Conservation (phyloP, 2,113 vertebrate species). For the Austrofundulus limnaeus region DNA sequence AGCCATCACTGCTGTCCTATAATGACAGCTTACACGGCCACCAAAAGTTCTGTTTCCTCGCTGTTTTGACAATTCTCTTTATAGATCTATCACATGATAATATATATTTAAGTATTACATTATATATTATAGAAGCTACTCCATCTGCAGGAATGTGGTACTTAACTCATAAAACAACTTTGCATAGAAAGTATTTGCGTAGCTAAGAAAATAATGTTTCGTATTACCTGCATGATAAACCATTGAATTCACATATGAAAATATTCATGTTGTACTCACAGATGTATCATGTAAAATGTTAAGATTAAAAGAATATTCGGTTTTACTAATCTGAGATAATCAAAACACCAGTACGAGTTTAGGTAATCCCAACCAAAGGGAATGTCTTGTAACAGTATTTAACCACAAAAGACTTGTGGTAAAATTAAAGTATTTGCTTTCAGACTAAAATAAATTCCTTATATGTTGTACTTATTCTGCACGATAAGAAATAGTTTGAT, state of each 20-base stretch:
- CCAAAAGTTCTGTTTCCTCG: slow-evolving; percentile 12
- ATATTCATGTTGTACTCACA: slow-evolving; percentile 46
- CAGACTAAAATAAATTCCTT: slow-evolving; percentile 49
- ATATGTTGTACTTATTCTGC: slow-evolving; percentile 50
- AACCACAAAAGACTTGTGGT: slow-evolving; percentile 67
- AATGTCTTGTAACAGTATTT: slow-evolving; percentile 45
- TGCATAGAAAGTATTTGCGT: slow-evolving; percentile 76
- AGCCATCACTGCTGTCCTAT: slow-evolving; percentile 19
- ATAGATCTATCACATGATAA: slow-evolving; percentile 51
- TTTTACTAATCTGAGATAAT: slow-evolving; percentile 18
- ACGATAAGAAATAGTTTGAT: slow-evolving; percentile 69
- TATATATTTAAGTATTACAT: slow-evolving; percentile 49
- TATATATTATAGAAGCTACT: slow-evolving; percentile 41
- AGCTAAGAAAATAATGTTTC: slow-evolving; percentile 63
- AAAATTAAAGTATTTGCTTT: slow-evolving; percentile 50
- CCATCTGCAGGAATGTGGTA: slow-evolving; percentile 57
- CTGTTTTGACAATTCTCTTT: slow-evolving; percentile 11
- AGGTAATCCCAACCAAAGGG: slow-evolving; percentile 25
- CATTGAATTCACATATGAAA: slow-evolving; percentile 49
- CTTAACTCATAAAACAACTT: slow-evolving; percentile 56
- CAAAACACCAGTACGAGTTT: slow-evolving; percentile 25
- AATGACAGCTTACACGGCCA: slow-evolving; percentile 29
- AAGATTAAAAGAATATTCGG: slow-evolving; percentile 31
- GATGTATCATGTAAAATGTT: slow-evolving; percentile 28
- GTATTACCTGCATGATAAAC: slow-evolving; percentile 51